Base-by-base conservation (phyloP, 2,797 vertebrate genomes). In the Pseudomugil tenellus region DNA sequence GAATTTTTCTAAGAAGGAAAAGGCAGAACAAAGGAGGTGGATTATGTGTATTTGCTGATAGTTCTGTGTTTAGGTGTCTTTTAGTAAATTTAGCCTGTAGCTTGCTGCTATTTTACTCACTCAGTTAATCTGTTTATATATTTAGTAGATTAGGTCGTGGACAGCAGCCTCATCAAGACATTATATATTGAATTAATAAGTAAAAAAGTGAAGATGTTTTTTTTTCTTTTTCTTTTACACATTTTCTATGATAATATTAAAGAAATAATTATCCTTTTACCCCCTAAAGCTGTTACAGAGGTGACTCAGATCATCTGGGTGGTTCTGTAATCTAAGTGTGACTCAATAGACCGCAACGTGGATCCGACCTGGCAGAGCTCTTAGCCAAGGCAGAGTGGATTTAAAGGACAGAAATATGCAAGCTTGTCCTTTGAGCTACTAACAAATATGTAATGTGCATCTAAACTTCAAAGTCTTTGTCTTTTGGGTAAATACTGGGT, bases 351-450 rank as follows among this genome's bases (percentile, higher is more conserved):
- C 56, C 7, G 54, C 7, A 6, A 41, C 70, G 76, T 9, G 46
- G 63, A 73, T 85, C 67, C 76, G 71, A 84, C 84, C 84, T 26
- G 75, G 81, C 77, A 76, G 71, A 58, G 65, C 80, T 83, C 65
- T 81, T 80, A 71, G 59, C 70, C 56, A 25, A 1, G 16, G 62
- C 64, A n/a, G 67, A 79, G 74, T 63, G 60, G 62, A 72, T 67
- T n/a, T 61, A 59, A 61, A 21, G 46, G 29, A 67, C 63, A 39
- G 19, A 58, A 58, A 73, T 69, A 63, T 54, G 48, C 37, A 67
- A 58, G 10, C 31, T 77, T 34, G n/a, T 70, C 48, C 8, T 7
- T 67, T 58, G 53, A 79, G 76, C 34, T 11, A 48, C 65, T 55
- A 55, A 29, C 70, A 51, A 78, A 72, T 60, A 56, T 53, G 23